Evolutionary conservation across 1,140 invertebrate genomes (phyloP), one percentile per base, ranked within the genome.

Genomic region (Centruroides sculpturatus): DNA sequence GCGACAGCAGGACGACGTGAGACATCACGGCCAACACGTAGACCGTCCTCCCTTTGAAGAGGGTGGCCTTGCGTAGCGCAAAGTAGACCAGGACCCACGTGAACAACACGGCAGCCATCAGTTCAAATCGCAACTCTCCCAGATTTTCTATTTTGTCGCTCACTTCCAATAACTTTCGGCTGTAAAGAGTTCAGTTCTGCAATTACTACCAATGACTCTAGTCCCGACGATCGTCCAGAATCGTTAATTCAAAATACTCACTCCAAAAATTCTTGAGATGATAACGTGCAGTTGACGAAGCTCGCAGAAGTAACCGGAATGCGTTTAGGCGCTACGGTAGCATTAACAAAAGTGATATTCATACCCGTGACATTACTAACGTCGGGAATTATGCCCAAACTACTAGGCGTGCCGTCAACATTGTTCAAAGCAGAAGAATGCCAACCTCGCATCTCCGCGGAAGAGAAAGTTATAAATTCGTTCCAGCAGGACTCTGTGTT

Each of bases 41-140:
- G 8, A 63, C 35, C n/a, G 62, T 34, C 4, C 5, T 63, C 0
- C 62, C 57, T 8, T 57, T 47, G n/a, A 63, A 57, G n/a, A 63
- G 56, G 59, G 92, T 89, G 59, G 87, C 90, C 76, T 93, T 93
- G 85, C 90, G 93, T 51, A 93, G 82, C 55, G 87, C 88, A 72
- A 94, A 91, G 75, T 93, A 94, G 51, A 93, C 89, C 65, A 94
- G 76, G 50, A 92, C 78, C 89, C 90, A 94, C 58, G 87, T 87
- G 64, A 87, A 83, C 35, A 92, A 76, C 36, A 94, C 78, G 68
- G 87, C 91, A 41, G 87, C 84, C 23, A 90, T 84, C 47, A 94
- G 75, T 69, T 93, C 89, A 84, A 87, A 90, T 65, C 89, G 79
- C 66, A 94, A 75, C 60, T 76, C 78, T 54, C 87, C 89, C n/a